A percentile compares a stretch with the other conserved stretches of the same genome.
These are phyloP conservation scores for Colletes gigas DNA, from an alignment of 1,140 invertebrate species.

Conservation along the genomic window DNA sequence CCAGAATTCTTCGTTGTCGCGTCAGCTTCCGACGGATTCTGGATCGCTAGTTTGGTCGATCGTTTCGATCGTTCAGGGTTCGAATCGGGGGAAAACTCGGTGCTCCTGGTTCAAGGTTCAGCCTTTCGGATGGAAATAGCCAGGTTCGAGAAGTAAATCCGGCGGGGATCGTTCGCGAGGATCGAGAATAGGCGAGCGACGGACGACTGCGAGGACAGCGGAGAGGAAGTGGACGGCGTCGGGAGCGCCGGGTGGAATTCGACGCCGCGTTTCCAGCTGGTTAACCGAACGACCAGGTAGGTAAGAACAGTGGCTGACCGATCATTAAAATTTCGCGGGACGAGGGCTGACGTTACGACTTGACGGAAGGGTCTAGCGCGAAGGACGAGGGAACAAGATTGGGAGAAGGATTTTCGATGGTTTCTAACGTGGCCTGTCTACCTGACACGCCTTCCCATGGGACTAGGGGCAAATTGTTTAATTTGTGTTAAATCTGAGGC, in stretches of 20 bases:
- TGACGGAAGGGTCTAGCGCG: neutral
- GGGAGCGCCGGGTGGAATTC: slow-evolving; percentile 59
- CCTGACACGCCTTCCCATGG: neutral
- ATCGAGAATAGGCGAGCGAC: slow-evolving; percentile 32
- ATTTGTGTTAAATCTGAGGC: too few relatives aligned
- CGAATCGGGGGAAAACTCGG: slow-evolving; percentile 11
- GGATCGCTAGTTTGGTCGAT: neutral
- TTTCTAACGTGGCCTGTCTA: neutral
- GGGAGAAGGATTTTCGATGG: neutral
- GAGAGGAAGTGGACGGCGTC: slow-evolving; percentile 17
- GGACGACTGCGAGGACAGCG: neutral
- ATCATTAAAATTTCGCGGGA: slow-evolving; percentile 74
- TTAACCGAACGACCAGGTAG: slow-evolving; percentile 72
- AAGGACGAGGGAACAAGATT: neutral
- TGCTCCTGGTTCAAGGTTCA: slow-evolving; percentile 38
- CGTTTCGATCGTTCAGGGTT: neutral
- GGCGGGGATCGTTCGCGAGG: slow-evolving; percentile 25
- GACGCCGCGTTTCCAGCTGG: slow-evolving; percentile 68
- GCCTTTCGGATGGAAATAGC: slow-evolving; percentile 50
- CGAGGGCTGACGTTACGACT: neutral
- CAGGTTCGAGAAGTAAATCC: slow-evolving; percentile 25
- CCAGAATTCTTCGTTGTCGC: neutral
- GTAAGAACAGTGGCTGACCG: slow-evolving; percentile 61
- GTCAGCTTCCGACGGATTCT: slow-evolving; percentile 4
- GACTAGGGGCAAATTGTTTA: neutral